Percentiles rank a stretch among this genome's conserved stretches.
phyloP scores from a whole-genome alignment of 2,888 invertebrate genomes.

The Bibio marci region DNA sequence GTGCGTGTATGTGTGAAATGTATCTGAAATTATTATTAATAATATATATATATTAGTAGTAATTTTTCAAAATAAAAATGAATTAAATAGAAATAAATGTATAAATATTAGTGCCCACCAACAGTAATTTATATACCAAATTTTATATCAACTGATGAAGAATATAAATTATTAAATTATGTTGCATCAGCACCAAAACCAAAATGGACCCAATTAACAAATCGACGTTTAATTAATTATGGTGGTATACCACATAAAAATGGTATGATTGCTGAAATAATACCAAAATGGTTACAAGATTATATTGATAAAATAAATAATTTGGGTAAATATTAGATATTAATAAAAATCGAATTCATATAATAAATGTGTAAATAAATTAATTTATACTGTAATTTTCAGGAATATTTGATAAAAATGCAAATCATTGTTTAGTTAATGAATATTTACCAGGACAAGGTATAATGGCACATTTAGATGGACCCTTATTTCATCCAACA shows the following conservation, averaged over 20 bases:
- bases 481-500: conserved; percentile 80
- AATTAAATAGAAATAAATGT: no score
- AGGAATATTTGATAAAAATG: conserved; percentile 41
- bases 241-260: conserved; percentile 87
- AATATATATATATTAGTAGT: no score
- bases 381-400: not conserved
- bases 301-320: conserved; percentile 52
- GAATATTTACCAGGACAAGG: conserved; percentile 90
- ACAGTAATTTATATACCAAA: conserved; percentile 58
- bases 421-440: conserved; percentile 90
- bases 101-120: conserved; percentile 23
- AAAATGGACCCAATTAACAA: conserved; percentile 87
- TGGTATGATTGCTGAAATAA: conserved; percentile 80
- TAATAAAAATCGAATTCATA: not conserved
- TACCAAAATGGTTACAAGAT: conserved; percentile 68
- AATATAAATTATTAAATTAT: conserved; percentile 48
- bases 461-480: conserved; percentile 94
- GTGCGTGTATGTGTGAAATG: no score
- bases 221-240: conserved; percentile 92
- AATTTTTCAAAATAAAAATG: no score
- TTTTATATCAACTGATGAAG: conserved; percentile 62
- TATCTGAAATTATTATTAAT: no score
- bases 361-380: not conserved
- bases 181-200: conserved; percentile 74
- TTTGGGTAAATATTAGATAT: conserved; percentile 31